Conservation (phyloP, 2,113 vertebrate species). For the Dryoscopus gambensis region DNA sequence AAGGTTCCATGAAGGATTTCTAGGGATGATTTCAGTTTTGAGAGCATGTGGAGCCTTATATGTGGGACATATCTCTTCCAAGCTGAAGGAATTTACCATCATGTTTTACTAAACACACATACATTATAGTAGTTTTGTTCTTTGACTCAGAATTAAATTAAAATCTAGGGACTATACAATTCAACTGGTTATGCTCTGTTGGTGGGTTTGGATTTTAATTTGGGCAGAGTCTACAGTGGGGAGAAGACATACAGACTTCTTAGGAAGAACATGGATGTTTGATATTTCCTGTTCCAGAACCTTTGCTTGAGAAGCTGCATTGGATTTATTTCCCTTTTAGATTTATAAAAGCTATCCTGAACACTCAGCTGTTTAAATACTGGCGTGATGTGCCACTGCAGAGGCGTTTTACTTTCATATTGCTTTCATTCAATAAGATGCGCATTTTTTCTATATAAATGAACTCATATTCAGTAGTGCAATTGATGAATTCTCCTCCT, state of each 20-base stretch:
- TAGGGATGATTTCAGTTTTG: background rate
- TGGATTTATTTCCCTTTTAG: background rate
- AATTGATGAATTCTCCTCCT: constrained; percentile 48
- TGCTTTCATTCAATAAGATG: constrained; percentile 56
- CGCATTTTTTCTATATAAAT: constrained; percentile 52
- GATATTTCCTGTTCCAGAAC: background rate
- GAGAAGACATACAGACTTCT: background rate
- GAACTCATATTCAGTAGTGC: constrained; percentile 48
- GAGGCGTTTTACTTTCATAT: constrained; percentile 33
- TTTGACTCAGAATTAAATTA: background rate
- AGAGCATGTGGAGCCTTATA: background rate
- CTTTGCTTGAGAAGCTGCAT: background rate
- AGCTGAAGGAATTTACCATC: background rate
- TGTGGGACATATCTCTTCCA: background rate
- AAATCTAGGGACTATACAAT: background rate
- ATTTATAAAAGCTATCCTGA: background rate
- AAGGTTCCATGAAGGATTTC: background rate
- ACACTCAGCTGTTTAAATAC: background rate
- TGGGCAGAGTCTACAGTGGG: background rate
- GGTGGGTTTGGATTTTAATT: background rate
- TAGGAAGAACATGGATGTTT: background rate
- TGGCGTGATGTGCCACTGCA: background rate
- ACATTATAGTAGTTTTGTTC: background rate
- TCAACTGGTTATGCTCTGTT: background rate
- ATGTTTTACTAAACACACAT: background rate